Evolutionary conservation across 37 sponge, comb jelly and placozoan genomes (phyloP).

Genomic region (Theonella swinhoei): DNA sequence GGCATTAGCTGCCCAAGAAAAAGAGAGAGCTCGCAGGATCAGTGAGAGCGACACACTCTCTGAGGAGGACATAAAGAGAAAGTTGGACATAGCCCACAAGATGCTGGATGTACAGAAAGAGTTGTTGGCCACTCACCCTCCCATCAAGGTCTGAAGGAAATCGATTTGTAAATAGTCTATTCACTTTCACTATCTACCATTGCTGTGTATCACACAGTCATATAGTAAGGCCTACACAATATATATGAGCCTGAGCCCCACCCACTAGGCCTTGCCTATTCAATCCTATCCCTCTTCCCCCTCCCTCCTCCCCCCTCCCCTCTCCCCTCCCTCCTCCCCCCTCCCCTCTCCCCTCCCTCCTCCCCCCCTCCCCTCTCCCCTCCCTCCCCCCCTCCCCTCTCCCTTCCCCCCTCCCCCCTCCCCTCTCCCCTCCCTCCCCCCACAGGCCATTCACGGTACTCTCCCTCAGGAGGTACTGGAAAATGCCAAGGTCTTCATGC

Average conservation of each 20-base stretch:
- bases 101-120: slow-evolving; percentile 72
- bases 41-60: slow-evolving; percentile 22
- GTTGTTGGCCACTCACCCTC: slow-evolving; percentile 49
- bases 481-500: slow-evolving; percentile 56
- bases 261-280: no score
- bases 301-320: neutral
- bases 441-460: slow-evolving; percentile 52
- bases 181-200: neutral
- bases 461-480: slow-evolving; percentile 61
- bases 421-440: neutral
- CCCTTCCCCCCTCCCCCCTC: neutral
- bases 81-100: slow-evolving; percentile 45
- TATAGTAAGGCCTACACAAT: no score
- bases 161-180: no score
- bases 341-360: neutral
- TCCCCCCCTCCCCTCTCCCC: neutral
- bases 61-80: slow-evolving; percentile 41
- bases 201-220: no score
- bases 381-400: neutral
- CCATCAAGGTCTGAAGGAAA: slow-evolving; percentile 46
- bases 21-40: slow-evolving; percentile 44
- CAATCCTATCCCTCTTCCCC: neutral
- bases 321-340: neutral
- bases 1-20: slow-evolving; percentile 21
- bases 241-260: no score